Conservation (phyloP, 1,140 invertebrate species). For the Sitophilus oryzae region DNA sequence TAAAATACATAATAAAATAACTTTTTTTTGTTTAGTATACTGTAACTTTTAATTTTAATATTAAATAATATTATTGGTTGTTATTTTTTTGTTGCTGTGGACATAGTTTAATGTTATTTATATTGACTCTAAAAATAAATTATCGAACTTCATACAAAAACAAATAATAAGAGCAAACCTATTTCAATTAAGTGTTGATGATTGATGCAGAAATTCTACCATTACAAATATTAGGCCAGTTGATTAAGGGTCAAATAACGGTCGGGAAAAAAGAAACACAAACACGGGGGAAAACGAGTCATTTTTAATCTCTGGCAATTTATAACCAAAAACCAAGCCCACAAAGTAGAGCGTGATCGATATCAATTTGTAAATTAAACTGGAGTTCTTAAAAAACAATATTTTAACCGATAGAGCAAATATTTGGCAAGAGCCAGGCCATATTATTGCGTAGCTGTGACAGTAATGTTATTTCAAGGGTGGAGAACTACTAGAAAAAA, state of each 20-base stretch:
- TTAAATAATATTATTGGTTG: too few species aligned
- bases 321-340: conserved; percentile 17
- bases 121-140: too few species aligned
- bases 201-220: neutral
- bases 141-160: too few species aligned
- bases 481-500: too few species aligned
- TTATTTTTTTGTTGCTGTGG: too few species aligned
- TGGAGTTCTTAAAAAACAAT: conserved; percentile 12
- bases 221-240: neutral
- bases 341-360: conserved; percentile 1
- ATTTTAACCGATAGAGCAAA: conserved; percentile 16
- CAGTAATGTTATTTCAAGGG: neutral
- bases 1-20: too few species aligned
- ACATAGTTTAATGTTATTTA: too few species aligned
- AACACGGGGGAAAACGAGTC: neutral
- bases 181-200: neutral
- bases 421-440: conserved; percentile 9
- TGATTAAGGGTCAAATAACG: neutral
- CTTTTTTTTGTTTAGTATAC: too few species aligned
- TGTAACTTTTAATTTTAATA: too few species aligned
- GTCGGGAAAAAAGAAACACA: neutral
- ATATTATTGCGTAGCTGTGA: neutral
- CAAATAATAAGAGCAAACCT: too few species aligned
- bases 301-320: neutral
- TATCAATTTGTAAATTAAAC: conserved; percentile 20